Percentiles rank a stretch among this genome's conserved stretches.
Evolutionary conservation across 1,140 invertebrate genomes (phyloP).

Genomic region (Tetraneura akinire): DNA sequence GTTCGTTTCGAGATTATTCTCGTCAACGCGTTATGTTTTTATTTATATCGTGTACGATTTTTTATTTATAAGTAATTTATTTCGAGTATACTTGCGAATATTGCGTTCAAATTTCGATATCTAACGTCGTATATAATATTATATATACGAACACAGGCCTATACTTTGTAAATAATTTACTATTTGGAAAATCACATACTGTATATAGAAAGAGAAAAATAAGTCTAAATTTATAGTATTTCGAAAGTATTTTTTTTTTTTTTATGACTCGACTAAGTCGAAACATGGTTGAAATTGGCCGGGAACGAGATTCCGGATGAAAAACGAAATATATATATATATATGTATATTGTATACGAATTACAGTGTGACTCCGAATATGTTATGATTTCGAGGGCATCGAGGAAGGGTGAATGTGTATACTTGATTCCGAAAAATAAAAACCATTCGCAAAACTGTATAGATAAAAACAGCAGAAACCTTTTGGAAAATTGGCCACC

Average conservation of each 20-base stretch:
- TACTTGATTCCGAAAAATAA: not conserved
- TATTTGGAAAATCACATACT: not conserved
- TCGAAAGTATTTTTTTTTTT: not conserved
- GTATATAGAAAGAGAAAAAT: not conserved
- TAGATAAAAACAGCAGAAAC: not conserved
- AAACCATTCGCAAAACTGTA: not conserved
- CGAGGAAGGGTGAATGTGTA: too few species aligned
- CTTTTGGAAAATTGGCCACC: conserved; percentile 7
- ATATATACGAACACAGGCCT: not conserved
- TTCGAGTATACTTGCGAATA: too few species aligned
- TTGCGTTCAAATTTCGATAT: too few species aligned
- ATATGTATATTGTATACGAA: not conserved
- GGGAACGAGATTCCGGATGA: not conserved
- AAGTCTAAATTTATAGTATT: not conserved
- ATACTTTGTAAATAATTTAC: not conserved
- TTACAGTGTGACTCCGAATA: not conserved
- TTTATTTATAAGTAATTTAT: too few species aligned
- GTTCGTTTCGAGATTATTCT: too few species aligned
- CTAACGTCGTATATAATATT: too few species aligned
- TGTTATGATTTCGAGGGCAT: not conserved
- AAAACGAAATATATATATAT: too few species aligned
- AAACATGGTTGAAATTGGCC: not conserved
- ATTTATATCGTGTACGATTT: too few species aligned
- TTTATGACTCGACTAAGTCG: not conserved
- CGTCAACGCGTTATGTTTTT: too few species aligned